These are phyloP conservation scores for Siniperca scherzeri DNA, from an alignment of 2,797 vertebrate species.

Conservation along the genomic window DNA sequence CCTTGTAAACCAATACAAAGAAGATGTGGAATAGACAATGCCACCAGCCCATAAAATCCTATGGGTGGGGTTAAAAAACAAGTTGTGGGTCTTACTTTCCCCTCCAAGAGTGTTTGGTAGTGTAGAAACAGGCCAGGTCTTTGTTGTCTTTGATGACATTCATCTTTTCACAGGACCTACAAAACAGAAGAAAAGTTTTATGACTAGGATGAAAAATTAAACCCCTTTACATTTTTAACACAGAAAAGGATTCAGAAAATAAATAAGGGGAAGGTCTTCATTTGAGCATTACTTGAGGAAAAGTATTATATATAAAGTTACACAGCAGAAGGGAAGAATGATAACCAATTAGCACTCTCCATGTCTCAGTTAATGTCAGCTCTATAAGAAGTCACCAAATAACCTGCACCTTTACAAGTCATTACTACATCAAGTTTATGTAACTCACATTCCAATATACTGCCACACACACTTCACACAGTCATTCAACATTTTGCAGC, in stretches of 20 bases:
- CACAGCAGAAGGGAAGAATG: not conserved
- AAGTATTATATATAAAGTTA: not conserved
- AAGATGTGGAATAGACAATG: not conserved
- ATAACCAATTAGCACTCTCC: not conserved
- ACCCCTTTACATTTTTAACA: not conserved
- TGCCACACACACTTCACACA: conserved; percentile 71
- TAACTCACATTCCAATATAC: conserved; percentile 40
- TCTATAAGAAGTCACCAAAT: conserved; percentile 19
- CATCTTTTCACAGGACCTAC: conserved; percentile 95
- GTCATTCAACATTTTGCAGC: conserved; percentile 71
- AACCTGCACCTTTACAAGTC: conserved; percentile 21
- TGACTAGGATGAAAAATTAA: conserved; percentile 5
- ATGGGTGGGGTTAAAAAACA: conserved; percentile 6
- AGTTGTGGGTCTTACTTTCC: conserved; percentile 92
- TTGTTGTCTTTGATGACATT: conserved; percentile 98
- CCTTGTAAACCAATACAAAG: conserved; percentile 4
- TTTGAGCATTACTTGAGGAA: not conserved
- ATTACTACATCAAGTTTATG: conserved; percentile 40
- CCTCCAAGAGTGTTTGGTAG: conserved; percentile 99
- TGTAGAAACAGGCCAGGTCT: conserved; percentile 99
- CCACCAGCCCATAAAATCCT: conserved; percentile 14
- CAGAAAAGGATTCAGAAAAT: not conserved
- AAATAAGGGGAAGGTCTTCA: not conserved
- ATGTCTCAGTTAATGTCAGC: not conserved
- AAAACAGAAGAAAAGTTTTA: conserved; percentile 71